phyloP scores from a whole-genome alignment of 1,140 invertebrate species.

The Bombus breviceps region DNA sequence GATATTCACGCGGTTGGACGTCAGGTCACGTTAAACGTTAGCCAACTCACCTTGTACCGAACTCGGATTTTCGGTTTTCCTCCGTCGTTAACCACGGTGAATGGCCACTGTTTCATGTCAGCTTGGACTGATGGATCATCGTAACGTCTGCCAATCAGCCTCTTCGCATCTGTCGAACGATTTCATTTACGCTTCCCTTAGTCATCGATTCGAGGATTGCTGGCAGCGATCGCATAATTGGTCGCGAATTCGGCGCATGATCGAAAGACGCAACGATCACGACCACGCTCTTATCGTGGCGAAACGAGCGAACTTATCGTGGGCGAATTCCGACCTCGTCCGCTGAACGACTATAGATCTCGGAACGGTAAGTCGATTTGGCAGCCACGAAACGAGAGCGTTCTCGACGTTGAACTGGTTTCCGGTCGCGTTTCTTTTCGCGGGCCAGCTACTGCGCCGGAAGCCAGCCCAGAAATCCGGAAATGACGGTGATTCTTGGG shows the following conservation, averaged over 20 bases:
- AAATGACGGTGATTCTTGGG: conserved; percentile 43
- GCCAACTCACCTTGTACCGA: conserved; percentile 79
- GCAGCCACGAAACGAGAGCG: conserved; percentile 58
- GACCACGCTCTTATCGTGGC: conserved; percentile 47
- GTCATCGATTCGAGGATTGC: conserved; percentile 2
- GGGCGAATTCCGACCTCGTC: conserved; percentile 26
- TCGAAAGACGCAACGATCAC: conserved; percentile 18
- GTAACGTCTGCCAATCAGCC: conserved; percentile 86
- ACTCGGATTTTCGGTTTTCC: conserved; percentile 87
- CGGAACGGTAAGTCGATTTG: conserved; percentile 61
- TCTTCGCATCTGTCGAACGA: conserved; percentile 82
- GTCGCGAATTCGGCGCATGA: conserved; percentile 6
- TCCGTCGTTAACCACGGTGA: conserved; percentile 85
- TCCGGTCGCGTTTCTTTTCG: conserved; percentile 44
- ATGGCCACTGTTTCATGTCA: conserved; percentile 88
- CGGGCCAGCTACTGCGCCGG: conserved; percentile 36
- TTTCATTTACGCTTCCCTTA: conserved; percentile 26
- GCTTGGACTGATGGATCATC: conserved; percentile 88
- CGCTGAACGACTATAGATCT: conserved; percentile 33
- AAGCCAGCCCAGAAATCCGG: conserved; percentile 40
- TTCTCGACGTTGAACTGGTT: conserved; percentile 49
- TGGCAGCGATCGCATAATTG: conserved; percentile 45
- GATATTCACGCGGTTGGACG: background rate
- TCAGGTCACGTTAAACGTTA: conserved; percentile 5
- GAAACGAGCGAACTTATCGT: conserved; percentile 38